Percentiles rank a stretch among this genome's conserved stretches.
Conservation (phyloP, 2,113 vertebrate genomes). For the Cygnus atratus region DNA sequence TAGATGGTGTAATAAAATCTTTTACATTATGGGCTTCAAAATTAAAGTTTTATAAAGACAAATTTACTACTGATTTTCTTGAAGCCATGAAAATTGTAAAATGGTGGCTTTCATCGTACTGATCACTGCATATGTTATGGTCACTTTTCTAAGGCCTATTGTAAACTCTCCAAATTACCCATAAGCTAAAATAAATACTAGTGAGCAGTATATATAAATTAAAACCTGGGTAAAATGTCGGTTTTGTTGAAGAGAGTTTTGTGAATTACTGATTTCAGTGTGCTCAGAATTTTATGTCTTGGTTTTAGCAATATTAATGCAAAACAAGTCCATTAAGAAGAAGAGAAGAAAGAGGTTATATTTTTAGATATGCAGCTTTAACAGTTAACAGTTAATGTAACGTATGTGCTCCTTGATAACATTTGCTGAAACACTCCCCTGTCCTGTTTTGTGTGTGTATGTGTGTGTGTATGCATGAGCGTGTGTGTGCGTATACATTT, state of each 20-base stretch:
- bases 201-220: not conserved
- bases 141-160: not conserved
- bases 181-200: not conserved
- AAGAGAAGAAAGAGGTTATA: not conserved
- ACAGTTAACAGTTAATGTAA: not conserved
- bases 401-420: not conserved
- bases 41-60: not conserved
- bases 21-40: not conserved
- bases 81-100: not conserved
- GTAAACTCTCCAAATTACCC: not conserved
- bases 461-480: accelerated
- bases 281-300: not conserved
- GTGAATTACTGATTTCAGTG: not conserved
- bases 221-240: not conserved
- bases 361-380: not conserved
- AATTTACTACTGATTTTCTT: not conserved
- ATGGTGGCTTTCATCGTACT: not conserved
- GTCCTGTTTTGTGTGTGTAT: not conserved
- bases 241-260: not conserved
- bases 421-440: not conserved
- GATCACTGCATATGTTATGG: not conserved
- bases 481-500: not conserved
- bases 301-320: not conserved
- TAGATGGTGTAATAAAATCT: not conserved
- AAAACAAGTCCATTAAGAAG: not conserved